Conservation (phyloP, 2,797 vertebrate genomes). For the Streptopelia turtur region DNA sequence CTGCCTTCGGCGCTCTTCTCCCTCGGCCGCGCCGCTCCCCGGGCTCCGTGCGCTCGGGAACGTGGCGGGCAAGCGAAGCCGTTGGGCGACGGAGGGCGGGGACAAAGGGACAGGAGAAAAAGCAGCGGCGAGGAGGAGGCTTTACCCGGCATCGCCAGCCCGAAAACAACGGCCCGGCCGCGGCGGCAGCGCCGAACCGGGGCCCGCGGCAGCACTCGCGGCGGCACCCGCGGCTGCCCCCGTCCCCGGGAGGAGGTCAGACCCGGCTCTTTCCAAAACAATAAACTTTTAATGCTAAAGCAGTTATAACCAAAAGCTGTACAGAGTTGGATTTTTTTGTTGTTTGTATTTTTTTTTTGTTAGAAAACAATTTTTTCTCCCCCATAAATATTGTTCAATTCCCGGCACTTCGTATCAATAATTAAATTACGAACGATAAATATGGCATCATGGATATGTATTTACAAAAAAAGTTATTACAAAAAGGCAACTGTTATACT, state of each 20-base stretch:
- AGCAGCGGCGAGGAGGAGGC: not conserved
- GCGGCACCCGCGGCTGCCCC: not conserved
- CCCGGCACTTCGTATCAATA: slow-evolving; percentile 96
- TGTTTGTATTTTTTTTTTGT: slow-evolving; percentile 75
- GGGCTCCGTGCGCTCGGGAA: not conserved
- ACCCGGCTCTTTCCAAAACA: slow-evolving; percentile 81
- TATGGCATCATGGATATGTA: slow-evolving; percentile 99
- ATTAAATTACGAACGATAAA: slow-evolving; percentile 99
- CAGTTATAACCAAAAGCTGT: slow-evolving; percentile 98
- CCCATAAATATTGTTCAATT: slow-evolving; percentile 99
- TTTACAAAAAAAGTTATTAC: slow-evolving; percentile 98
- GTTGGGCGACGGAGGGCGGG: not conserved
- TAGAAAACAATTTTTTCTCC: slow-evolving; percentile 83
- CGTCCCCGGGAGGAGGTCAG: slow-evolving; percentile 36
- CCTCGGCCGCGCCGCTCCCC: not conserved
- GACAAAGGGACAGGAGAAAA: slow-evolving; percentile 9
- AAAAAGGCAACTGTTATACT: slow-evolving; percentile 99
- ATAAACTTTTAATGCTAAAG: slow-evolving; percentile 96
- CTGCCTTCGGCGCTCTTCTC: not conserved
- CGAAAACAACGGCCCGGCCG: not conserved
- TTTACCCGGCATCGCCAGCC: not conserved
- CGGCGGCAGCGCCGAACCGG: not conserved
- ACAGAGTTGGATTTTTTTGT: slow-evolving; percentile 82
- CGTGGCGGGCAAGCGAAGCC: not conserved
- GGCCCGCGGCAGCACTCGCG: not conserved